A percentile compares a stretch with the other conserved stretches of the same genome.
phyloP scores from a whole-genome alignment of 2,888 invertebrate species.

The Phalera bucephala region DNA sequence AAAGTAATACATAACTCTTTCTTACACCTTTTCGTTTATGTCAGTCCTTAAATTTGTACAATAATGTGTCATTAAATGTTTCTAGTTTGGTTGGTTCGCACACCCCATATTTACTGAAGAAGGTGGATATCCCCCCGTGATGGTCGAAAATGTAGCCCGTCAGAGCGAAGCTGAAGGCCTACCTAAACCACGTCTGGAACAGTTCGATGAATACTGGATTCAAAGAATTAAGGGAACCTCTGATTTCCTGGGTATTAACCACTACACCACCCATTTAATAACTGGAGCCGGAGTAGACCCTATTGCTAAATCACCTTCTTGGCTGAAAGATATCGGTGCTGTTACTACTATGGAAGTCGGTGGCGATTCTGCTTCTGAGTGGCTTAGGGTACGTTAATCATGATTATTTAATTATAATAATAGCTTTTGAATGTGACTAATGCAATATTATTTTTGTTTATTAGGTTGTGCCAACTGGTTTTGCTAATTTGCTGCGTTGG shows the following conservation, averaged over 20 bases:
- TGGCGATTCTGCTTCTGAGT: slow-evolving; percentile 72
- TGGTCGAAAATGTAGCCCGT: slow-evolving; percentile 70
- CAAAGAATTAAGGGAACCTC: slow-evolving; percentile 74
- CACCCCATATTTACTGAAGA: slow-evolving; percentile 76
- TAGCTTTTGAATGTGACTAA: no score
- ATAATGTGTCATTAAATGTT: no score
- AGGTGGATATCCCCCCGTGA: slow-evolving; percentile 75
- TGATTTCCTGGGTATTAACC: slow-evolving; percentile 77
- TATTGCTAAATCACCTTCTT: slow-evolving; percentile 69
- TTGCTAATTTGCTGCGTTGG: slow-evolving; percentile 82
- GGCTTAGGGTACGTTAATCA: slow-evolving; percentile 69
- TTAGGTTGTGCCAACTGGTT: slow-evolving; percentile 83
- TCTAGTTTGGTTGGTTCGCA: slow-evolving; percentile 83
- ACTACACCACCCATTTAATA: slow-evolving; percentile 74
- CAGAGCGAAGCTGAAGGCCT: slow-evolving; percentile 71
- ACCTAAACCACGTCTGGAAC: slow-evolving; percentile 63
- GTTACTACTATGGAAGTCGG: slow-evolving; percentile 72
- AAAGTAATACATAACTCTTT: slow-evolving; percentile 65
- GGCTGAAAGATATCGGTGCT: slow-evolving; percentile 77
- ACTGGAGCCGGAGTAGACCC: slow-evolving; percentile 70
- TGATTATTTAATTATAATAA: no score
- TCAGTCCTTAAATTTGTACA: not conserved
- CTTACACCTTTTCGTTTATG: no score
- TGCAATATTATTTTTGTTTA: not conserved
- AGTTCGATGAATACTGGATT: slow-evolving; percentile 72